These are phyloP conservation scores for Anableps anableps DNA, from an alignment of 2,797 vertebrate species.

Conservation along the genomic window DNA sequence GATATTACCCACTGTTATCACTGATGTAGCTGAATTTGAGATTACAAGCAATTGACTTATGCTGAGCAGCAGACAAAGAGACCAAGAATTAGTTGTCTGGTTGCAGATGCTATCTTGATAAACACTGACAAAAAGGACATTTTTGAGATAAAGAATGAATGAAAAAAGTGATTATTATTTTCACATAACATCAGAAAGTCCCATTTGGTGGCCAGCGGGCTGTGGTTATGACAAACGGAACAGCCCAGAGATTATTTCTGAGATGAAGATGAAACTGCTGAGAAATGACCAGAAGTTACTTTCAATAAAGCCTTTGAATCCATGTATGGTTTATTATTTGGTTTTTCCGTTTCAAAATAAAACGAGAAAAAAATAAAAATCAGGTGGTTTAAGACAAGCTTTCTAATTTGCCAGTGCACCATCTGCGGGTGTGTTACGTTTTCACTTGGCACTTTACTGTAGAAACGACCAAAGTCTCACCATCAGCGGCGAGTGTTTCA, in stretches of 20 bases:
- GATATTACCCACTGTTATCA: conserved; percentile 72
- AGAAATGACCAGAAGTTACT: not conserved
- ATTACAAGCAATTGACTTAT: conserved; percentile 63
- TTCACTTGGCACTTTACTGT: too few species aligned
- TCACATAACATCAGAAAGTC: conserved; percentile 22
- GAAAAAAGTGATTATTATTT: conserved; percentile 30
- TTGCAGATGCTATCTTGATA: conserved; percentile 65
- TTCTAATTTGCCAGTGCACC: too few species aligned
- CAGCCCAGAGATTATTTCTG: conserved; percentile 5
- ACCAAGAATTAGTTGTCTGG: conserved; percentile 29
- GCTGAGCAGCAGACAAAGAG: conserved; percentile 55
- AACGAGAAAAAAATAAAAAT: too few species aligned
- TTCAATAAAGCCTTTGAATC: not conserved
- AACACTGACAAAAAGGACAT: conserved; percentile 56
- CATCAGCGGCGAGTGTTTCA: too few species aligned
- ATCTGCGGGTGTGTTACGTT: too few species aligned
- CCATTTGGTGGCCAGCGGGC: conserved; percentile 18
- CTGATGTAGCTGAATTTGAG: conserved; percentile 31
- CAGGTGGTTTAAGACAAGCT: too few species aligned
- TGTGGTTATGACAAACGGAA: conserved; percentile 6
- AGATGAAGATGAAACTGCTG: conserved; percentile 8
- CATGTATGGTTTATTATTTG: too few species aligned
- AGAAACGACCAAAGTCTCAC: too few species aligned
- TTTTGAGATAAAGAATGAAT: conserved; percentile 51
- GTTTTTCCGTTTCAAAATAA: too few species aligned